Conservation (phyloP, 2,113 vertebrate genomes). For the Gnathonemus longibarbis region DNA sequence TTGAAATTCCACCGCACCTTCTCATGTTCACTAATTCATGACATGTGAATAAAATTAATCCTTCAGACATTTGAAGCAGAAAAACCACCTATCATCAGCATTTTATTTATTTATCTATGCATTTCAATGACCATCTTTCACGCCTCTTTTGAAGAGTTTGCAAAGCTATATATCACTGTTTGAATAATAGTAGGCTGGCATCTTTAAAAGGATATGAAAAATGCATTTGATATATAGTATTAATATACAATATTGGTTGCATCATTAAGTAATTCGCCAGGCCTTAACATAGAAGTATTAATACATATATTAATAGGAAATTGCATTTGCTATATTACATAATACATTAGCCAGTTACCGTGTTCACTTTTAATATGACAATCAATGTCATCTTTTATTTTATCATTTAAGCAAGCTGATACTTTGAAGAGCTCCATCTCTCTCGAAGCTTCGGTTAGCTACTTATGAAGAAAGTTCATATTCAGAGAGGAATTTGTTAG, state of each 20-base stretch:
- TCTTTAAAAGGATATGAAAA: neutral
- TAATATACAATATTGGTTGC: neutral
- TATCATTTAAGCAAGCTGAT: neutral
- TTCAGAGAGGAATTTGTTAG: neutral
- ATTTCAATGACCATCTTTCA: neutral
- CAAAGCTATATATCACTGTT: neutral
- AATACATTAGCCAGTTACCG: neutral
- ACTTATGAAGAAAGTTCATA: neutral
- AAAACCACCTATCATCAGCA: neutral
- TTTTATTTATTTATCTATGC: neutral
- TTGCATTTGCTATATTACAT: neutral
- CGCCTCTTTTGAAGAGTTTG: neutral
- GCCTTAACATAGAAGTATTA: neutral
- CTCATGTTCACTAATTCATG: neutral
- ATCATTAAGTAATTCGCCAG: neutral
- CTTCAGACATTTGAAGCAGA: neutral
- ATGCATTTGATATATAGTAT: neutral
- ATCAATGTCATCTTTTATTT: neutral
- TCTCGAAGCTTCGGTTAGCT: neutral
- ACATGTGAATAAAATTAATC: constrained; percentile 7
- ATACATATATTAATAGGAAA: neutral
- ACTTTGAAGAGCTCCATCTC: neutral
- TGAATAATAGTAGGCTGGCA: neutral
- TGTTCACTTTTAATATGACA: neutral
- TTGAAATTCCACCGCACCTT: neutral